Conservation (phyloP, 2,797 vertebrate genomes). For the Malacoraja senta region DNA sequence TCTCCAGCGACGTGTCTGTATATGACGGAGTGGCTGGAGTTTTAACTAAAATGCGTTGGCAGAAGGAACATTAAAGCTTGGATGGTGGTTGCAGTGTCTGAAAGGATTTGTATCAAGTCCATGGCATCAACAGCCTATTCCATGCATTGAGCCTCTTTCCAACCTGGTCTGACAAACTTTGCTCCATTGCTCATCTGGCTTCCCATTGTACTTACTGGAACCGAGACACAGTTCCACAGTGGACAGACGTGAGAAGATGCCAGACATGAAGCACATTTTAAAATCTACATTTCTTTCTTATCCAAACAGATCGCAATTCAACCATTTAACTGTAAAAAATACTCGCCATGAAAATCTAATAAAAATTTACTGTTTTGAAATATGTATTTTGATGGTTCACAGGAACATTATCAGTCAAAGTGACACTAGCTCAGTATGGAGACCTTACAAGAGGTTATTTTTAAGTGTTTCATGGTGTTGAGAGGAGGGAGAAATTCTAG, state of each 20-base stretch:
- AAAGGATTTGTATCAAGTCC: neutral
- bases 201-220: neutral
- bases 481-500: neutral
- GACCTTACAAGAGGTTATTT: neutral
- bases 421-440: neutral
- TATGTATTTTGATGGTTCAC: neutral
- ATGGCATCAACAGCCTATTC: neutral
- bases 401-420: neutral
- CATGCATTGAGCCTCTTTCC: neutral
- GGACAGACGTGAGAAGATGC: neutral
- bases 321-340: neutral
- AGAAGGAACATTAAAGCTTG: neutral
- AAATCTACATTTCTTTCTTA: neutral
- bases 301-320: neutral
- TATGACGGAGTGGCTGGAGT: slow-evolving; percentile 87
- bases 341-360: neutral
- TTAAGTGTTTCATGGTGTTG: neutral
- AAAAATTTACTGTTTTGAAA: neutral
- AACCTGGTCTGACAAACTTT: neutral
- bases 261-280: neutral
- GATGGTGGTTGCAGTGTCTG: neutral
- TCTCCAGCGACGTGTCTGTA: slow-evolving; percentile 89
- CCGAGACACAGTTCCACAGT: neutral
- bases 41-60: slow-evolving; percentile 56
- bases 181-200: neutral